phyloP scores from a whole-genome alignment of 2,797 vertebrate species.

The Danio choprae region DNA sequence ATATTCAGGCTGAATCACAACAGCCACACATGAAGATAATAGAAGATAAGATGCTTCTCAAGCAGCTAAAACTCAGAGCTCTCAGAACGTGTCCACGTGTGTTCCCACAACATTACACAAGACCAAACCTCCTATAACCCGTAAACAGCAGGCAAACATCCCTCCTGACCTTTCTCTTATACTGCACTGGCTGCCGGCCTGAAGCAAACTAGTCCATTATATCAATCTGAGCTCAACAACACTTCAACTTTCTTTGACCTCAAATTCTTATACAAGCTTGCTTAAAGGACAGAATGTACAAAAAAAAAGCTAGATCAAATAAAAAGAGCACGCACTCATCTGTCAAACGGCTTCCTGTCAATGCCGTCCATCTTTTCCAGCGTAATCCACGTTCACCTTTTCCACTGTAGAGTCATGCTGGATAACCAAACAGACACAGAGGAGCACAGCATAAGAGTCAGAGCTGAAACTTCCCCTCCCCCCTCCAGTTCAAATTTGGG shows the following conservation, averaged over 20 bases:
- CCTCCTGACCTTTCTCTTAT: slow-evolving; percentile 8
- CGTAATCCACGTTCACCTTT: slow-evolving; percentile 66
- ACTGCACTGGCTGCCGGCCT: neutral
- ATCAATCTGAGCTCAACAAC: slow-evolving; percentile 63
- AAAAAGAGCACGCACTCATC: slow-evolving; percentile 48
- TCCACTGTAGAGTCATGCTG: slow-evolving; percentile 51
- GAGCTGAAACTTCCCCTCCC: slow-evolving; percentile 70
- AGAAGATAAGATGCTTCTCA: slow-evolving; percentile 7
- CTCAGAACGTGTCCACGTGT: slow-evolving; percentile 37
- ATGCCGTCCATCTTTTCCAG: slow-evolving; percentile 61
- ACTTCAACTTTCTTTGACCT: slow-evolving; percentile 60
- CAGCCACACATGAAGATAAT: slow-evolving; percentile 8
- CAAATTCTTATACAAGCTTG: slow-evolving; percentile 65
- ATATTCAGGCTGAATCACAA: slow-evolving; percentile 38
- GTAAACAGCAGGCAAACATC: slow-evolving; percentile 38
- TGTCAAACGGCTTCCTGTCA: slow-evolving; percentile 42
- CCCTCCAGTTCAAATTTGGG: slow-evolving; percentile 77
- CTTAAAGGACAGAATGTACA: slow-evolving; percentile 49
- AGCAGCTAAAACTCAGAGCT: slow-evolving; percentile 34
- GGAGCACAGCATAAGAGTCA: slow-evolving; percentile 67
- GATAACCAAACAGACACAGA: slow-evolving; percentile 50
- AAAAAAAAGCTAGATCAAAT: neutral
- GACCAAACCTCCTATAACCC: slow-evolving; percentile 5
- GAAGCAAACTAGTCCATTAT: neutral
- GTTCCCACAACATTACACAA: slow-evolving; percentile 17